Conservation (phyloP, 2,113 vertebrate species). For the Opisthocomus hoazin region DNA sequence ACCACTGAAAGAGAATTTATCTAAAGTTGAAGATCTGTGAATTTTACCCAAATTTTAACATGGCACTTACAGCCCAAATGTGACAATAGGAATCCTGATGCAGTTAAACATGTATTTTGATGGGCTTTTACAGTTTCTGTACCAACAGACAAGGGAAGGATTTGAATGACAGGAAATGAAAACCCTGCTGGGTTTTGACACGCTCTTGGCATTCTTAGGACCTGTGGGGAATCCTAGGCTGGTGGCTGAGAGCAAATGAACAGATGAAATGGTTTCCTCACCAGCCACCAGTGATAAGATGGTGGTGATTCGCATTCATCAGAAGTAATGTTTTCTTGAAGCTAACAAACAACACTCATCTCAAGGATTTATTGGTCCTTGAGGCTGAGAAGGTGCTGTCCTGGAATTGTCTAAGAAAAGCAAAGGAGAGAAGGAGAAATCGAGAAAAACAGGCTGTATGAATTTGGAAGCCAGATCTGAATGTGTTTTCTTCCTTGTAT, state of each 20-base stretch:
- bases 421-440: neutral
- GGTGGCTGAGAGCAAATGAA: neutral
- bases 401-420: neutral
- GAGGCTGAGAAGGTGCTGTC: neutral
- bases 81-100: neutral
- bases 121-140: neutral
- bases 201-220: neutral
- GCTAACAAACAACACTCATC: neutral
- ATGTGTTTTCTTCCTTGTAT: neutral
- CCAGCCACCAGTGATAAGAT: neutral
- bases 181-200: neutral
- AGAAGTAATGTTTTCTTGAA: neutral
- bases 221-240: neutral
- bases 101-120: neutral
- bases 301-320: neutral
- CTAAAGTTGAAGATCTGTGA: neutral
- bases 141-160: neutral
- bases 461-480: neutral
- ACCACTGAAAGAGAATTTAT: neutral
- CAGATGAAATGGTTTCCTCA: neutral
- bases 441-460: rapidly evolving
- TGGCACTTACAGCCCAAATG: neutral
- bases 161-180: neutral
- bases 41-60: neutral
- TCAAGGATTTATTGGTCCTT: neutral